phyloP scores from a whole-genome alignment of 2,888 invertebrate genomes.

The Creontiades dilutus region DNA sequence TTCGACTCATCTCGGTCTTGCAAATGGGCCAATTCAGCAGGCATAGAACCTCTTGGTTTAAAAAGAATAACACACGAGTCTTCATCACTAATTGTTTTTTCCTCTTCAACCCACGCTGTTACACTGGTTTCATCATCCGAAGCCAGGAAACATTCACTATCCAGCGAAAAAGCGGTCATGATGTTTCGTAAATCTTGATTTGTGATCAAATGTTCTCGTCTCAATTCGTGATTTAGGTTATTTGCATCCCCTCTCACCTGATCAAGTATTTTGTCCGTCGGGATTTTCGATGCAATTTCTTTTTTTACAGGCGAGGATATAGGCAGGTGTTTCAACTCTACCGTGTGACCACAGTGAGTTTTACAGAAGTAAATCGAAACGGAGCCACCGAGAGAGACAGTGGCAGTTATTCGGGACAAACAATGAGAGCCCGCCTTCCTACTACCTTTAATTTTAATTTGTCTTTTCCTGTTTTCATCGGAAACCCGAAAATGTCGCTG shows the following conservation, averaged over 20 bases:
- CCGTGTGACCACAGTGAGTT: conserved; percentile 67
- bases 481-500: not conserved
- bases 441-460: not conserved
- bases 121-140: conserved; percentile 39
- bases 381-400: not conserved
- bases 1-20: not conserved
- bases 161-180: not conserved
- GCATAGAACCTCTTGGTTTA: conserved; percentile 73
- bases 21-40: not conserved
- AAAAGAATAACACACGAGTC: too few species aligned
- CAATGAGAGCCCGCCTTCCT: not conserved
- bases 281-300: conserved; percentile 53
- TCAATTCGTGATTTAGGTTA: conserved; percentile 11
- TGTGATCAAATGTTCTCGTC: conserved; percentile 26
- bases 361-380: conserved; percentile 13
- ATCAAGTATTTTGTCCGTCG: conserved; percentile 28
- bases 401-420: conserved; percentile 9
- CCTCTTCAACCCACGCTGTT: conserved; percentile 48
- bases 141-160: not conserved
- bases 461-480: too few species aligned
- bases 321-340: conserved; percentile 51
- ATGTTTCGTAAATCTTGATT: conserved; percentile 55
- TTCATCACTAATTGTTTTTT: not conserved
- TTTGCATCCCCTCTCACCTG: not conserved
- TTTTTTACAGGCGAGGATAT: conserved; percentile 51